These are phyloP conservation scores for Ischnus inquisitorius DNA, from an alignment of 2,888 invertebrate species.

Conservation along the genomic window DNA sequence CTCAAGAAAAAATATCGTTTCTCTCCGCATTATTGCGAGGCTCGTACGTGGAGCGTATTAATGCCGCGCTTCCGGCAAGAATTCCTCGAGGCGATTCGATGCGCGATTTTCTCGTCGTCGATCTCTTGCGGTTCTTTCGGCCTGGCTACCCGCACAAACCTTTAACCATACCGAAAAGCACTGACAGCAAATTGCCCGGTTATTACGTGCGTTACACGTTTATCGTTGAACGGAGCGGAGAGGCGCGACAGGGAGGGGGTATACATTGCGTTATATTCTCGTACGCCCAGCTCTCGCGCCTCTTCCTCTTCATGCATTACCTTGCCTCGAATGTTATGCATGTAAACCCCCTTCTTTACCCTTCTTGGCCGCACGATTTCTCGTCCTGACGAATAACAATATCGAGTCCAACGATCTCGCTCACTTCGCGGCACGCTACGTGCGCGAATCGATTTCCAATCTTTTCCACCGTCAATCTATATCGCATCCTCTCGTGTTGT, in stretches of 20 bases:
- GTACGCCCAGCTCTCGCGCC: constrained; percentile 48
- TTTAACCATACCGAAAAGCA: constrained; percentile 58
- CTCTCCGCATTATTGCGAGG: constrained; percentile 44
- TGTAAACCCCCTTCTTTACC: neutral
- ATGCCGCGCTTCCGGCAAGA: constrained; percentile 56
- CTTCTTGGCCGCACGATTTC: neutral
- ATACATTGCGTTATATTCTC: constrained; percentile 21
- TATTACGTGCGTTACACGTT: constrained; percentile 71
- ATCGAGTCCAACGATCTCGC: constrained; percentile 13
- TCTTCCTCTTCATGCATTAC: constrained; percentile 20
- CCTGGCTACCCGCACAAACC: constrained; percentile 60
- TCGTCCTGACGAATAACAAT: constrained; percentile 6
- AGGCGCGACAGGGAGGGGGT: neutral
- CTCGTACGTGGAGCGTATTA: constrained; percentile 33
- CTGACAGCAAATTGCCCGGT: constrained; percentile 70
- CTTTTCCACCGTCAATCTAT: constrained; percentile 16
- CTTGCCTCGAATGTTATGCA: constrained; percentile 1
- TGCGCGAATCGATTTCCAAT: constrained; percentile 13
- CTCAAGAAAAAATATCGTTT: neutral
- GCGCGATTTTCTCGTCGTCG: constrained; percentile 40
- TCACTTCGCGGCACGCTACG: neutral
- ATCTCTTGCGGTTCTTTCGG: constrained; percentile 42
- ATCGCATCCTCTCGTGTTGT: constrained; percentile 8
- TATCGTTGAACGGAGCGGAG: constrained; percentile 64
- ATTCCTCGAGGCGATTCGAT: constrained; percentile 42